Evolutionary conservation across 2,888 invertebrate species (phyloP), one percentile per base, ranked within the genome.

Genomic region (Marasmarcha lunaedactyla): DNA sequence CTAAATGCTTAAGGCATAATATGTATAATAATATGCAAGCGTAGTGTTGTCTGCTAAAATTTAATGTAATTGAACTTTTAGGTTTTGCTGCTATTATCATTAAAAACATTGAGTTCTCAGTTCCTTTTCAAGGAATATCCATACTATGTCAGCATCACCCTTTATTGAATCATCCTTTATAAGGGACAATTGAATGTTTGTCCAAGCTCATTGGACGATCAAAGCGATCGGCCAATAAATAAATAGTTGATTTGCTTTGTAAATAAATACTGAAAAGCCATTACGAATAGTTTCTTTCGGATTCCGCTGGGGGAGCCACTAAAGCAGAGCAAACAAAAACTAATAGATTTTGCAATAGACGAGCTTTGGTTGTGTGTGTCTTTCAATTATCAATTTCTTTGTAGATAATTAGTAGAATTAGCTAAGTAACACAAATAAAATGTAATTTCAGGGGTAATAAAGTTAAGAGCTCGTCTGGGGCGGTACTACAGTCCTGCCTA

Each of bases 241-340:
- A 79, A 81, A 79, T 79, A 74, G 65, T 74, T 77, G 69, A 77
- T 77, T 77, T 71, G 69, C 71, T 76, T 67, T 68, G 72, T 74
- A 77, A 79, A 78, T 76, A 76, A 71, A 77, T 74, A 67, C 59
- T 52, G 57, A 56, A 61, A 53, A 55, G 56, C 50, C 53, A 51
- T 34, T 34, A 53, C 54, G 57, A 67, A 77, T 76, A 76, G 70
- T 72, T 76, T 56, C 44, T 43, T 50, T 62, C 64, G 71, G 69
- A 74, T 76, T 59, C 62, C 56, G 52, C 53, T 51, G 55, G 59
- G 61, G 59, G 59, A 54, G 55, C 50, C 48, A 48, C 48, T 20
- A 20, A 20, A 51, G 55, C 55, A 55, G 62, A 68, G 71, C 69
- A 69, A 71, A 69, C 67, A 65, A 59, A 57, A 65, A 63, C 66